Percentiles rank a stretch among this genome's conserved stretches.
These are phyloP conservation scores for Silurus glanis DNA, from an alignment of 2,113 vertebrate species.

Conservation along the genomic window DNA sequence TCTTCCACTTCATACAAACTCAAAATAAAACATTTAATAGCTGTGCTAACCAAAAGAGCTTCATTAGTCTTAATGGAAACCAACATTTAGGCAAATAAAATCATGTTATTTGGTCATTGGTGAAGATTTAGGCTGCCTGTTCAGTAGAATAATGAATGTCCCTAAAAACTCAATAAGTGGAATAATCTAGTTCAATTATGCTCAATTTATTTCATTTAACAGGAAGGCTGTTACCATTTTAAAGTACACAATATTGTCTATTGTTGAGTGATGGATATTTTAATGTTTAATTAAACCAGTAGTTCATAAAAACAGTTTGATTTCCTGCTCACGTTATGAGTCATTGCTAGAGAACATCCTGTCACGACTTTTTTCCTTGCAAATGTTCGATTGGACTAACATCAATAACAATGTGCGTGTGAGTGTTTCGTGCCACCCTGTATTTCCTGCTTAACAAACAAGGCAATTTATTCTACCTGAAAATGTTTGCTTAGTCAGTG, in stretches of 20 bases:
- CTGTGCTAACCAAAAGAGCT: not conserved
- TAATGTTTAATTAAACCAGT: not conserved
- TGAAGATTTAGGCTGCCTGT: not conserved
- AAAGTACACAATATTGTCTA: not conserved
- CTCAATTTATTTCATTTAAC: slow-evolving; percentile 3
- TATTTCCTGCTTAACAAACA: not conserved
- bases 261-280: not conserved
- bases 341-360: not conserved
- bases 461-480: not conserved
- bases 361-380: not conserved
- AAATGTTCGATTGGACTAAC: not conserved
- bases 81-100: not conserved
- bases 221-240: not conserved
- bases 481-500: not conserved
- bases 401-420: not conserved
- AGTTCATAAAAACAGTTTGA: not conserved
- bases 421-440: not conserved
- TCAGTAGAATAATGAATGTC: slow-evolving; percentile 12
- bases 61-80: slow-evolving; percentile 15
- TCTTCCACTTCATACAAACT: not conserved
- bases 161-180: slow-evolving; percentile 23
- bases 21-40: not conserved
- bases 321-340: not conserved
- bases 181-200: not conserved
- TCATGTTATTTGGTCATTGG: not conserved